Evolutionary conservation across 2,888 invertebrate genomes (phyloP), one percentile per base, ranked within the genome.

Genomic region (Elaeidobius kamerunicus): DNA sequence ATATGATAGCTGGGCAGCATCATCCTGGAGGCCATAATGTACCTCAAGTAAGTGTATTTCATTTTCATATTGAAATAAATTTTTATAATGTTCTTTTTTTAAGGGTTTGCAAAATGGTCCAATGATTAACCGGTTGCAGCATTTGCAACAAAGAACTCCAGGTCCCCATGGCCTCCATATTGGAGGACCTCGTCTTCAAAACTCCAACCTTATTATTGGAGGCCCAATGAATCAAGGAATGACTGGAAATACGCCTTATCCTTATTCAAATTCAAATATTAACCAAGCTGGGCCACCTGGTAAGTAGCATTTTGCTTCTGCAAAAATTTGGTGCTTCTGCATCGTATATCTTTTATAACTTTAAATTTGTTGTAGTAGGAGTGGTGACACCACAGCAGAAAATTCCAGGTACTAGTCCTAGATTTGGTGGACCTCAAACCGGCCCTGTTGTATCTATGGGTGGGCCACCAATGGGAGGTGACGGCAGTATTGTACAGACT

Each of bases 91-190:
- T 68, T 59, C 58, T 67, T 39, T n/a, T n/a, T n/a, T 68, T 14
- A 75, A 82, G 76, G 77, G 77, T 51, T 81, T 89, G 79, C 88
- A 86, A 69, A 90, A 90, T 69, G 90, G 90, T 1, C 89, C 90
- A 0, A 78, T 89, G 71, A 77, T 86, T 79, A 74, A 76, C 12
- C 69, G 78, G 34, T 52, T 60, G 36, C 57, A 62, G 46, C 63
- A 64, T 72, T 70, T 59, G 72, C 75, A 54, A 71, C 80, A 62
- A 76, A 79, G 77, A 34, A 63, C 66, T 7, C 70, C 71, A 7
- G 68, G 67, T 14, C 68, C 67, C 6, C 69, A 69, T 17, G 39
- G 39, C n/a, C 74, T 76, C 23, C 72, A 80, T 68, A 72, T 78
- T 64, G 64, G 76, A 75, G 64, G 76, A 75, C 77, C 81, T n/a